Conservation (phyloP, 1,140 invertebrate species). For the Micrasema longulum region DNA sequence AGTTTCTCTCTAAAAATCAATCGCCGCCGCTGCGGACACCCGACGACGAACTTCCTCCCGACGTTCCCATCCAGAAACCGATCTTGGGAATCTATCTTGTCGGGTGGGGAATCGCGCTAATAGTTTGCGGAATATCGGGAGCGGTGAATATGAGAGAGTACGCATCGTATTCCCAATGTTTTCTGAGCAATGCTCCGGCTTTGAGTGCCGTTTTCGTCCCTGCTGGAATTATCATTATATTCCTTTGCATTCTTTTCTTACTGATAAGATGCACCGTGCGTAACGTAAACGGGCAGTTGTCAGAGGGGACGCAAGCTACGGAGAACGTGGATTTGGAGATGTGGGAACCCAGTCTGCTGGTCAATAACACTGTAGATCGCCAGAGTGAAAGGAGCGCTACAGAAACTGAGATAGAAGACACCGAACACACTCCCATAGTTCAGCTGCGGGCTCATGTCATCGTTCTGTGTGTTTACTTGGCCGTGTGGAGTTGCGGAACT, state of each 20-base stretch:
- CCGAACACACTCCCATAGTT: conserved; percentile 82
- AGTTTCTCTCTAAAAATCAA: conserved; percentile 81
- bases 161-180: conserved; percentile 85
- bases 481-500: conserved; percentile 81
- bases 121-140: conserved; percentile 90
- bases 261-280: conserved; percentile 82
- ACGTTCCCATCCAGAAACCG: conserved; percentile 81
- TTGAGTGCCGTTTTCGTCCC: conserved; percentile 86
- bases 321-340: conserved; percentile 85
- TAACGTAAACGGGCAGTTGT: conserved; percentile 78
- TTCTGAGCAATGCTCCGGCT: conserved; percentile 81
- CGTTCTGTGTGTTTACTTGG: conserved; percentile 79
- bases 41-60: conserved; percentile 76
- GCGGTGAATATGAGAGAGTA: conserved; percentile 91
- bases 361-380: conserved; percentile 65
- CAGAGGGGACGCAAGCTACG: conserved; percentile 84
- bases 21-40: conserved; percentile 71
- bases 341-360: conserved; percentile 73
- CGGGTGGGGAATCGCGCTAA: conserved; percentile 89
- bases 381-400: conserved; percentile 76
- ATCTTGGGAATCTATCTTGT: conserved; percentile 90
- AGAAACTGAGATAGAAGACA: conserved; percentile 82
- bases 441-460: conserved; percentile 85
- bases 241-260: conserved; percentile 80
- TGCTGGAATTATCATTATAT: conserved; percentile 77